Conservation (phyloP, 2,113 vertebrate genomes). For the Myodes glareolus region DNA sequence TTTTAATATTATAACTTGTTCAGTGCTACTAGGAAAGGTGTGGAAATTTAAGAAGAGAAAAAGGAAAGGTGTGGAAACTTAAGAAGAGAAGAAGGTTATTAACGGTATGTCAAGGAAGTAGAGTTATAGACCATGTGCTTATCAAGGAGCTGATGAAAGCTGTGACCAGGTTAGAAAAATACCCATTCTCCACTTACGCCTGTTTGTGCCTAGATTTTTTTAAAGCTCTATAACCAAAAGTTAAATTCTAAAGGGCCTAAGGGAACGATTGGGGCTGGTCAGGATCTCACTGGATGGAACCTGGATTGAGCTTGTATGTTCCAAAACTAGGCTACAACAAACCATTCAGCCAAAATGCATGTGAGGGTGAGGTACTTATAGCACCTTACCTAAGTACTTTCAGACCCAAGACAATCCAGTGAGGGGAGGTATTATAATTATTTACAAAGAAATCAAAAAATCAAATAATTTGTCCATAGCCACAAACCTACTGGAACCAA, state of each 20-base stretch:
- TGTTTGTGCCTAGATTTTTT: background rate
- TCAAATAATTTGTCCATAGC: conserved; percentile 24
- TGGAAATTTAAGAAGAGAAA: background rate
- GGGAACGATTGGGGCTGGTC: background rate
- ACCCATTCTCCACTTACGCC: background rate
- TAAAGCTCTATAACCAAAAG: background rate
- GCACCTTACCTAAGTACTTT: background rate
- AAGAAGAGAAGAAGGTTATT: background rate
- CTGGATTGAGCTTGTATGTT: background rate
- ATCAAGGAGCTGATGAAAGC: conserved; percentile 38
- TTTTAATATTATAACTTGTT: background rate
- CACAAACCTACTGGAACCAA: background rate
- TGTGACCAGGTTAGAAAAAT: conserved; percentile 2
- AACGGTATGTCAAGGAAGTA: background rate
- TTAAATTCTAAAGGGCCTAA: background rate
- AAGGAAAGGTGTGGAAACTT: background rate
- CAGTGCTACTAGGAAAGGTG: background rate
- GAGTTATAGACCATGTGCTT: background rate
- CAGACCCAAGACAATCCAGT: background rate
- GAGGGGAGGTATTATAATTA: background rate
- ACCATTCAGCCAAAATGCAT: background rate
- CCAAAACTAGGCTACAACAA: background rate
- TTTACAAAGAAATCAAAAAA: background rate
- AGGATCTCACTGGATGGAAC: background rate
- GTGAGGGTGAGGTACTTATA: background rate